Conservation (phyloP, 2,888 invertebrate genomes). For the Leucophenga maculata region DNA sequence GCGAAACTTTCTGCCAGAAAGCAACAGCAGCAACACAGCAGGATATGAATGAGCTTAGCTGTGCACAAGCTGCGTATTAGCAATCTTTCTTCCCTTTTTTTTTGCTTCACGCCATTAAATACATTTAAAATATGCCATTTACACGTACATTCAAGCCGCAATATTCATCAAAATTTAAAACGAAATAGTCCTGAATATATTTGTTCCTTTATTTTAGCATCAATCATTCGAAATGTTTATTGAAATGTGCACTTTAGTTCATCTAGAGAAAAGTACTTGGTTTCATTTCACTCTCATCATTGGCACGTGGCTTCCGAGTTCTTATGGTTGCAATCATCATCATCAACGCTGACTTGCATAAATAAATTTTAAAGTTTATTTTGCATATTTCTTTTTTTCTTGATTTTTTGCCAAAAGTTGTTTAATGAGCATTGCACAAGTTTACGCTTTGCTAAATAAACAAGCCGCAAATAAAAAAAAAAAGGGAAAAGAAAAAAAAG, state of each 20-base stretch:
- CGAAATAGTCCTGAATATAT: background rate
- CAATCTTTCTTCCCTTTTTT: background rate
- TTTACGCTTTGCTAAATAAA: too few relatives aligned
- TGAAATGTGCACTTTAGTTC: constrained; percentile 1
- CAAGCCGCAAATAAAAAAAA: too few relatives aligned
- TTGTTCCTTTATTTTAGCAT: background rate
- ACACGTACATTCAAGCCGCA: too few relatives aligned
- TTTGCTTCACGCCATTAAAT: background rate
- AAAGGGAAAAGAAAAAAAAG: too few relatives aligned
- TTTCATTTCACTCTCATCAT: too few relatives aligned
- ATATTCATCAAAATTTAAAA: too few relatives aligned
- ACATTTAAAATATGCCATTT: background rate
- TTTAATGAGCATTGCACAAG: too few relatives aligned
- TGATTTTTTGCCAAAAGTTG: too few relatives aligned
- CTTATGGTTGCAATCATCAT: background rate
- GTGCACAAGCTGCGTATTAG: background rate
- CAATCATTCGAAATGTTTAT: constrained; percentile 7
- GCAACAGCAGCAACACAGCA: background rate
- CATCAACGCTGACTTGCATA: background rate
- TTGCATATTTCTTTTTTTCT: background rate
- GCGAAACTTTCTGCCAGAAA: too few relatives aligned
- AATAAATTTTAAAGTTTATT: constrained; percentile 5
- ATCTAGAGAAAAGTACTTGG: background rate
- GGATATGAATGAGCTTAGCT: background rate
- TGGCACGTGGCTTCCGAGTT: too few relatives aligned